Base-by-base conservation (phyloP, 2,888 invertebrate genomes). In the Meandrusa payeni region DNA sequence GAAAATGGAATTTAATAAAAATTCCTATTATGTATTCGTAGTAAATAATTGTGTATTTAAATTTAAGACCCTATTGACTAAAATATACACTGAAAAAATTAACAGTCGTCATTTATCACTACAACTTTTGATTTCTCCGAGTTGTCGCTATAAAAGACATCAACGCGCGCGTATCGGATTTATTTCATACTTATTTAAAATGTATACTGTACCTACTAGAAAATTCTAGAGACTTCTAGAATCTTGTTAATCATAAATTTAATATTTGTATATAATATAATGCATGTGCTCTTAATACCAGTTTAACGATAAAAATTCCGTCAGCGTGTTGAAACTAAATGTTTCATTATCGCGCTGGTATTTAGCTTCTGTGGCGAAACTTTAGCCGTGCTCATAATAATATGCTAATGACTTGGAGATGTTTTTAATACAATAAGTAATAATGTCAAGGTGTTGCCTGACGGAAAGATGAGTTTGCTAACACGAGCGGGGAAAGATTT, bases 141-240 rank as follows among this genome's bases (percentile, higher is more conserved):
- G 41, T 48, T 51, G 40, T 47, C 10, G 33, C 17, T 64, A 57
- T 38, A 59, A 61, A 69, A 73, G 74, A 75, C 64, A 59, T 75
- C 66, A 61, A 76, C 76, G 76, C 65, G 66, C 50, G 11, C 19
- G 19, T 13, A 17, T 7, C 4, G 19, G 22, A 22, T 22, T 3
- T 4, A 9, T 38, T 12, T 3, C 4, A 7, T 13, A 7, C n/a
- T n/a, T n/a, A n/a, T n/a, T n/a, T n/a, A n/a, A n/a, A n/a, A n/a
- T n/a, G n/a, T n/a, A n/a, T n/a, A n/a, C n/a, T n/a, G n/a, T n/a
- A n/a, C n/a, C n/a, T n/a, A n/a, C n/a, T n/a, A n/a, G n/a, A n/a
- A n/a, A n/a, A n/a, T n/a, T n/a, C n/a, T n/a, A n/a, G n/a, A n/a
- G n/a, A n/a, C n/a, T n/a, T n/a, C n/a, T n/a, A n/a, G n/a, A n/a